These are phyloP conservation scores for Aleiodes sp. DNA, from an alignment of 1,140 invertebrate genomes.

Conservation along the genomic window DNA sequence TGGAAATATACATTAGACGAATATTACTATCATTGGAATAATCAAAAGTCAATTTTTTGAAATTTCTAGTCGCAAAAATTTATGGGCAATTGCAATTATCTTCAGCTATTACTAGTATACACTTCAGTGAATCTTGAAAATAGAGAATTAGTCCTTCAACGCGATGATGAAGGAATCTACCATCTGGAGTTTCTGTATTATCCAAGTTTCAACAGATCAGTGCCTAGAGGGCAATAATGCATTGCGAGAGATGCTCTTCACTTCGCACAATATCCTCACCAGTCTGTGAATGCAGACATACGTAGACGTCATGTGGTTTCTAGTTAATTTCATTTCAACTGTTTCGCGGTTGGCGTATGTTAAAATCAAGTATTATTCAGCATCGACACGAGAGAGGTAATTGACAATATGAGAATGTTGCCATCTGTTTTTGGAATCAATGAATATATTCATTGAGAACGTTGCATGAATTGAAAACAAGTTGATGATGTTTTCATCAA, in stretches of 20 bases:
- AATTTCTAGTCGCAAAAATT: too few species aligned
- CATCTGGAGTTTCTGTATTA: slow-evolving; percentile 10
- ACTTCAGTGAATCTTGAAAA: slow-evolving; percentile 12
- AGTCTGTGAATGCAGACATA: neutral
- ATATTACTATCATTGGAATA: too few species aligned
- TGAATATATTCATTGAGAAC: too few species aligned
- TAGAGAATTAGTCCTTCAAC: slow-evolving; percentile 12
- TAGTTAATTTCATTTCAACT: slow-evolving; percentile 29
- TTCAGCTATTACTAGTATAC: neutral
- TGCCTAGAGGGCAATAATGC: slow-evolving; percentile 32
- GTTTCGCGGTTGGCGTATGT: slow-evolving; percentile 17
- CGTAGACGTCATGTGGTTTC: slow-evolving; percentile 12
- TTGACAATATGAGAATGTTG: too few species aligned
- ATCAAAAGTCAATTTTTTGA: too few species aligned
- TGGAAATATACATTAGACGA: too few species aligned
- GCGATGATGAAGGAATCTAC: slow-evolving; percentile 16
- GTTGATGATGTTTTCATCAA: too few species aligned
- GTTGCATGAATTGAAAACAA: too few species aligned
- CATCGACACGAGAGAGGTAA: too few species aligned
- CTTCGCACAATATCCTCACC: slow-evolving; percentile 2
- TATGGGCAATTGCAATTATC: neutral
- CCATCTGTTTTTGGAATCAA: too few species aligned
- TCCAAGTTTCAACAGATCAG: slow-evolving; percentile 26
- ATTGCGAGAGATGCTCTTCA: slow-evolving; percentile 11
- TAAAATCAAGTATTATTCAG: slow-evolving; percentile 18